Evolutionary conservation across 2,113 vertebrate genomes (phyloP), one percentile per base, ranked within the genome.

Genomic region (Leucopsar rothschildi): DNA sequence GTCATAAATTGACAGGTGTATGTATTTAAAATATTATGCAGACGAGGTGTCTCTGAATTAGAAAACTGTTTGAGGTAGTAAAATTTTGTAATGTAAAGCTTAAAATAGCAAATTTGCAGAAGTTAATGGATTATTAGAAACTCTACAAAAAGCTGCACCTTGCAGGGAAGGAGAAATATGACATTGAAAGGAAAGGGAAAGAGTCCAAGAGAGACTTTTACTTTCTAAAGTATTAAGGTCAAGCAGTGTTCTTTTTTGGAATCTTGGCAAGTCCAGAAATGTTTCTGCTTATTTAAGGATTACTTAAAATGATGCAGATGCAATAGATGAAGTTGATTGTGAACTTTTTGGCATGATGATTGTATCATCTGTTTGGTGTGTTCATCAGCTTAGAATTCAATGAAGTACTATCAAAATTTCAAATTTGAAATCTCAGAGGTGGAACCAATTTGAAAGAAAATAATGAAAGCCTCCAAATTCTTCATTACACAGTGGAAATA

Each of bases 381-480:
- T 94, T 93, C 29, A 57, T 93, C 90, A 92, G 39, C 47, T 72
- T 56, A 64, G 66, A 86, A 83, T 76, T 86, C 56, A 63, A 86
- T 80, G n/a, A 42, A 63, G 10, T 50, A 53, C 10, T 42, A 57
- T 52, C 47, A 86, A 55, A 80, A 56, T 85, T 27, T 84, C 68
- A 73, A 44, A 28, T 69, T 81, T 80, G 33, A 93, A 90, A 42
- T 75, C 33, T 91, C 56, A 15, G 3, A 88, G 72, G 33, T 66
- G 42, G 49, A 94, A 73, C 71, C 94, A 87, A 79, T 66, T 78
- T 64, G 70, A 85, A 95, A 80, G 60, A 81, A 96, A 91, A 64
- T 55, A 83, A 42, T 83, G 20, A 95, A 96, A 93, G 49, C 10
- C 49, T 82, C 72, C 80, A 86, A 96, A 90, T 55, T 37, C 29